Percentiles rank a stretch among this genome's conserved stretches.
Conservation (phyloP, 2,888 invertebrate species). For the Leucophenga montana region DNA sequence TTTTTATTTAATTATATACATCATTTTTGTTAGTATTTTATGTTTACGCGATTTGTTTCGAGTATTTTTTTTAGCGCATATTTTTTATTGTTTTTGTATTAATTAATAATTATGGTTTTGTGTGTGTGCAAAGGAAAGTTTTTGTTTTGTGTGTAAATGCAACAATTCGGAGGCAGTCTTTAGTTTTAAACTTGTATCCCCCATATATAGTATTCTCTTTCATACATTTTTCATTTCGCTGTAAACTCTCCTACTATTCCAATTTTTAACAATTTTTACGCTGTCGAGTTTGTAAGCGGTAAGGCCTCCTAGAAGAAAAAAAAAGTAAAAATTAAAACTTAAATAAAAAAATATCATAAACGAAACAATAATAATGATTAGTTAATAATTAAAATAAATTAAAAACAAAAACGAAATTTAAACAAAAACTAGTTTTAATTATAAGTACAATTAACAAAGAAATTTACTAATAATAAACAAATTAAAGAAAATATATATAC, state of each 20-base stretch:
- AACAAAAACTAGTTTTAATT: slow-evolving; percentile 63
- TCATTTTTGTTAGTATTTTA: neutral
- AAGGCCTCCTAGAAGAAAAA: slow-evolving; percentile 24
- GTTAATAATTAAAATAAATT: slow-evolving; percentile 23
- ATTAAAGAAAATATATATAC: slow-evolving; percentile 36
- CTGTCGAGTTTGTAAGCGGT: slow-evolving; percentile 37
- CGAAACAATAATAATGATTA: slow-evolving; percentile 35
- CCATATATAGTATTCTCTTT: slow-evolving; percentile 45
- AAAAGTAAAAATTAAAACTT: slow-evolving; percentile 18
- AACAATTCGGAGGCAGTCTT: slow-evolving; percentile 50
- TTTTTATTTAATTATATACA: slow-evolving; percentile 18
- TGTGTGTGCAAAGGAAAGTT: slow-evolving; percentile 24
- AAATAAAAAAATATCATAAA: slow-evolving; percentile 28
- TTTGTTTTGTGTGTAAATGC: slow-evolving; percentile 1
- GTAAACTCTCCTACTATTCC: neutral
- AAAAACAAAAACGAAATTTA: slow-evolving; percentile 51
- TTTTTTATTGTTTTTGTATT: slow-evolving; percentile 6
- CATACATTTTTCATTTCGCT: slow-evolving; percentile 40
- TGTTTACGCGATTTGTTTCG: slow-evolving; percentile 8
- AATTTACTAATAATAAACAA: slow-evolving; percentile 40
- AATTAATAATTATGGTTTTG: slow-evolving; percentile 8
- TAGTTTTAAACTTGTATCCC: slow-evolving; percentile 53
- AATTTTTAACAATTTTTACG: slow-evolving; percentile 36
- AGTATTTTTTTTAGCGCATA: slow-evolving; percentile 5
- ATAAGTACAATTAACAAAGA: slow-evolving; percentile 54